These are phyloP conservation scores for Menura novaehollandiae DNA, from an alignment of 2,113 vertebrate species.

Conservation along the genomic window DNA sequence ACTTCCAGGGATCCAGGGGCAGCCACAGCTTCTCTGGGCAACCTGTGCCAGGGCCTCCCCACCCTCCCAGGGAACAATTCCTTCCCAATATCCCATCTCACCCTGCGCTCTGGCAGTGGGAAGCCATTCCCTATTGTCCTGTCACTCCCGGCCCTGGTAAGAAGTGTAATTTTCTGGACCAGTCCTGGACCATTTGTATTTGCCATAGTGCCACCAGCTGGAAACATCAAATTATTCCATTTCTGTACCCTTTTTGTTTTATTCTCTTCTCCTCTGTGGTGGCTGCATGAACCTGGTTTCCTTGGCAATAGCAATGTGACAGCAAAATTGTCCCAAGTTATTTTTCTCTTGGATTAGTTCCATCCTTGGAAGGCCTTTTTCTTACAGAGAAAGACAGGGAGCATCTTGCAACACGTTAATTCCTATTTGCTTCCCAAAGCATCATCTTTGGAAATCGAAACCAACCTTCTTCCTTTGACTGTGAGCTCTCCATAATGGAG, in stretches of 20 bases:
- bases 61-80: accelerated
- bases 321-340: not conserved
- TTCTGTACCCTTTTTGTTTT: not conserved
- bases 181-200: not conserved
- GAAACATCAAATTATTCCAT: not conserved
- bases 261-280: not conserved
- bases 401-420: not conserved
- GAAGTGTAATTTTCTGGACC: not conserved
- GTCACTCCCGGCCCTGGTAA: not conserved
- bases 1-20: not conserved
- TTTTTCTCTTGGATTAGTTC: not conserved
- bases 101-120: not conserved
- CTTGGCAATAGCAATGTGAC: not conserved
- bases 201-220: not conserved
- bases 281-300: not conserved
- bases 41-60: not conserved
- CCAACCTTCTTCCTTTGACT: not conserved
- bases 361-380: not conserved
- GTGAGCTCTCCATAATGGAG: not conserved
- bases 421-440: not conserved
- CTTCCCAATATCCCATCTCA: not conserved
- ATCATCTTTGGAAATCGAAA: not conserved
- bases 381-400: not conserved
- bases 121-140: not conserved
- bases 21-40: not conserved